A percentile compares a stretch with the other conserved stretches of the same genome.
phyloP scores from a whole-genome alignment of 2,888 invertebrate species.

The Timandra comae region DNA sequence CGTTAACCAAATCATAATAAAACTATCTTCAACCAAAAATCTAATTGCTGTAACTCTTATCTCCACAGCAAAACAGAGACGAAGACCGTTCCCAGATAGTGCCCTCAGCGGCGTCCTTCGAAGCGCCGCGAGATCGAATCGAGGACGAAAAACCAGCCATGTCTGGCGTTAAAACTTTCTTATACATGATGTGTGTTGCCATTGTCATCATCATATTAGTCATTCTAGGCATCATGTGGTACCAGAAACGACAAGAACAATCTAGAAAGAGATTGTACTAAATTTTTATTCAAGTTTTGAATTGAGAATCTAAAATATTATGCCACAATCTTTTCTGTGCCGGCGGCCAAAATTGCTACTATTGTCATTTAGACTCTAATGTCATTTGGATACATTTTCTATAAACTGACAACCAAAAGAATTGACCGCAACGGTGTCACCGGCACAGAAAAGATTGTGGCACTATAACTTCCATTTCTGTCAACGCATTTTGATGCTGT shows the following conservation, averaged over 20 bases:
- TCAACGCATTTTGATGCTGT: no score
- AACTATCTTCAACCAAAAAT: background rate
- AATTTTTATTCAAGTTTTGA: no score
- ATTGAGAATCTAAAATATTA: no score
- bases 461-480: no score
- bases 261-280: constrained; percentile 88
- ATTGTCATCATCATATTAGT: constrained; percentile 88
- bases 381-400: no score
- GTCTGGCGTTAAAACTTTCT: constrained; percentile 93
- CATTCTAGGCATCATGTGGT: constrained; percentile 93
- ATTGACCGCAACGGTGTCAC: no score
- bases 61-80: constrained; percentile 72
- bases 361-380: no score
- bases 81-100: constrained; percentile 89
- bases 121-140: constrained; percentile 92
- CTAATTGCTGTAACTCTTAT: constrained; percentile 19
- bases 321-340: no score
- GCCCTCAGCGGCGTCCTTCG: constrained; percentile 92
- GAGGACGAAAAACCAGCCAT: constrained; percentile 92
- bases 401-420: no score
- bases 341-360: no score
- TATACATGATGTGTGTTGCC: constrained; percentile 89
- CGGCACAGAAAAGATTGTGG: no score
- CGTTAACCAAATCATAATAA: no score
- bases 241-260: constrained; percentile 93